Base-by-base conservation (phyloP, 2,113 vertebrate species). In the Thunnus maccoyii region DNA sequence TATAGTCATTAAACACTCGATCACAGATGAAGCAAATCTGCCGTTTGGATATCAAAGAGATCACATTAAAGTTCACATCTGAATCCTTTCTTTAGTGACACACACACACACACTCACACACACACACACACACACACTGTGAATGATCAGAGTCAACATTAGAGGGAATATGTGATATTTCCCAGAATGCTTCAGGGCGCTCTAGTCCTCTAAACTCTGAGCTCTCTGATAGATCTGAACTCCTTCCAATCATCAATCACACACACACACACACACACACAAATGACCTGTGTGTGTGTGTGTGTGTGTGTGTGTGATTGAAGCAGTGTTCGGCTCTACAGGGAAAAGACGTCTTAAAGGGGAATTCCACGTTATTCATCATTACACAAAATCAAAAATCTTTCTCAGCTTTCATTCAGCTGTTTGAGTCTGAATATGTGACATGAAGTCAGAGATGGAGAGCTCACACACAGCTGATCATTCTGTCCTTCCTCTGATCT, bases 141-240 rank as follows among this genome's bases (percentile, higher is more conserved):
- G 36, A 83, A 36, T 36, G 32, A 36, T 84, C 52, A 76, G 51
- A 73, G 56, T n/a, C 47, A 57, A 52, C 78, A 76, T 79, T 71
- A 85, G 70, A 82, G 70, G 55, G 86, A 85, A 85, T 88, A 54
- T 54, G 54, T 63, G 73, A 87, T 78, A 66, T 78, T 78, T 81
- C 78, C 77, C 78, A 78, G 71, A 82, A 79, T 82, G 75, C 86
- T 85, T 72, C 67, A 61, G 82, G 86, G 82, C 3, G 14, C 47
- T 60, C 15, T 52, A 17, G 5, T 72, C 66, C 76, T 72, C 66
- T 83, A 66, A 83, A 83, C 64, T 78, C 56, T 25, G 76, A 80
- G 63, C 57, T 82, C 71, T 80, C 25, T 72, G 71, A 72, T 63
- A 36, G 56, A 82, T 80, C 75, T 54, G 46, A 79, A 72, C 57